Percentiles rank a stretch among this genome's conserved stretches.
Conservation (phyloP, 2,797 vertebrate genomes). For the Falco peregrinus region DNA sequence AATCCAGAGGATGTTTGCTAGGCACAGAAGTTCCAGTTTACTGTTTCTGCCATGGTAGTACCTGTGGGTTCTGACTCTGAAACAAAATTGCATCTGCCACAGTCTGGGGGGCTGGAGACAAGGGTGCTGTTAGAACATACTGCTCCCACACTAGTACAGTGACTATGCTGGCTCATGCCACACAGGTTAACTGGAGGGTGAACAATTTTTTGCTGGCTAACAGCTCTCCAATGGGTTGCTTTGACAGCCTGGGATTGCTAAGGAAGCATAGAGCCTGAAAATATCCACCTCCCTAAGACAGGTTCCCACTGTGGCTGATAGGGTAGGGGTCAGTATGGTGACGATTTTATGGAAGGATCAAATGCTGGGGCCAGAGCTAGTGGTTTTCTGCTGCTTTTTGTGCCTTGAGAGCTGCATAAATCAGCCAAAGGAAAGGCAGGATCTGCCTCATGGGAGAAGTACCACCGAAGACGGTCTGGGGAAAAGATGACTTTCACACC, state of each 20-base stretch:
- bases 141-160: neutral
- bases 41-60: neutral
- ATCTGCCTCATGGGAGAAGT: neutral
- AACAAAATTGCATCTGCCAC: neutral
- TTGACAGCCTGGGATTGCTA: neutral
- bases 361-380: neutral
- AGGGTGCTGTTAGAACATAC: neutral
- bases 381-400: neutral
- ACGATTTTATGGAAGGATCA: neutral
- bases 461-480: neutral
- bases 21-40: neutral
- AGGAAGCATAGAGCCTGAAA: neutral
- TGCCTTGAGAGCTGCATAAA: neutral
- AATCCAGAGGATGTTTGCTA: neutral
- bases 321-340: neutral
- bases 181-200: neutral
- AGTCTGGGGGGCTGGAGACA: no score
- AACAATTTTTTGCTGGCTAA: neutral
- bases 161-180: rapidly evolving
- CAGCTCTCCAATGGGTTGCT: neutral
- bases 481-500: neutral
- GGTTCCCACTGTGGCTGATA: neutral
- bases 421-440: neutral
- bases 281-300: neutral
- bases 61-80: neutral